These are phyloP conservation scores for Corythornis vintsioides DNA, from an alignment of 2,113 vertebrate species.

Conservation along the genomic window DNA sequence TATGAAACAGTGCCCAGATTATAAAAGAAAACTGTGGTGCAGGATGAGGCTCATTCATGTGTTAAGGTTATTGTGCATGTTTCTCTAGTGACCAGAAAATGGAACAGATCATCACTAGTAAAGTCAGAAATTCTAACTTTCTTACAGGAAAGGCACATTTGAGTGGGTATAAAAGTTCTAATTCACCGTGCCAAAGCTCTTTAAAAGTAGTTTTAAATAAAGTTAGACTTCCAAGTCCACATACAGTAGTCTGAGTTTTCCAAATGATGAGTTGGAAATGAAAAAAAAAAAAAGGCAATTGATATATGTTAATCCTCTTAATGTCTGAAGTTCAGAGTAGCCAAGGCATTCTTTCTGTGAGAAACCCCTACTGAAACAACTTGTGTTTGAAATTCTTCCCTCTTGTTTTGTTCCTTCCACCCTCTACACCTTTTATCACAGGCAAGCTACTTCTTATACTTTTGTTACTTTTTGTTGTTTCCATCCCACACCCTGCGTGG, in stretches of 20 bases:
- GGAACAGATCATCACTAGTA: neutral
- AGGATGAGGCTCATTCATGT: neutral
- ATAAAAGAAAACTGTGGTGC: neutral
- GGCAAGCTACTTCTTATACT: neutral
- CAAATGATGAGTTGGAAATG: neutral
- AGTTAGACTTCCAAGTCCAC: neutral
- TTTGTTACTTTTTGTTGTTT: conserved; percentile 5
- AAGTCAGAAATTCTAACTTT: neutral
- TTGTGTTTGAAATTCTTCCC: neutral
- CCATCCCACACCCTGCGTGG: neutral
- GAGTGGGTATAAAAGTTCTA: neutral
- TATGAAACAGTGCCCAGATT: neutral
- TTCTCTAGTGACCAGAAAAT: neutral
- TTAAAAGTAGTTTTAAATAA: neutral
- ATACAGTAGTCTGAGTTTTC: neutral
- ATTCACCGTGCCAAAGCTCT: neutral
- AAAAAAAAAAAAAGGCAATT: neutral
- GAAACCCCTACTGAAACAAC: conserved; percentile 9
- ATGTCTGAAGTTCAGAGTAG: neutral
- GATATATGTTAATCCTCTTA: conserved; percentile 45
- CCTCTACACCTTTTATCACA: neutral
- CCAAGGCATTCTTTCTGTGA: conserved; percentile 33
- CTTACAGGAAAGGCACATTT: neutral
- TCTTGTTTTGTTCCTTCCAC: neutral
- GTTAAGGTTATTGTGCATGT: accelerated